Base-by-base conservation (phyloP, 1,140 invertebrate genomes). In the Monochamus saltuarius region DNA sequence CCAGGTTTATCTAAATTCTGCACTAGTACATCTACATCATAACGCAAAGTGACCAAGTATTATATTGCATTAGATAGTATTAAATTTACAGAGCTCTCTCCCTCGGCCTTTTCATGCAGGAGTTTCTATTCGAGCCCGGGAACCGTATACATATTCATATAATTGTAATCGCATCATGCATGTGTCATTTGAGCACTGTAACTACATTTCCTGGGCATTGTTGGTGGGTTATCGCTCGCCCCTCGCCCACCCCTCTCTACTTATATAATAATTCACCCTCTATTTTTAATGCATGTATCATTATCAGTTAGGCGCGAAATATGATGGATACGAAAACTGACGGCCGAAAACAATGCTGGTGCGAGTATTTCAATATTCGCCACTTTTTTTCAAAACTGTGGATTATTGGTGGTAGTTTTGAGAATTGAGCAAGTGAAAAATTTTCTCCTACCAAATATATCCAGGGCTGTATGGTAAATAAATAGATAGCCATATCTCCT, bases 131-230 rank as follows among this genome's bases (percentile, higher is more conserved):
- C 35, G 34, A 42, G 46, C 42, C 37, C 39, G 49, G 55, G 35
- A 35, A 11, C 47, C 64, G 53, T 59, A 71, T 71, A 62, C 69
- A 71, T 71, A 71, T 71, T 71, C 69, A 71, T 68, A 68, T 66
- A 69, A 71, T 69, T 65, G 68, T 70, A 73, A 73, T 71, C 71
- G 64, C 71, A 73, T 73, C 71, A 73, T 73, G 65, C 68, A 73
- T 70, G 68, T 73, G 69, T 73, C 71, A 73, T 73, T 73, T 73
- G 69, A 71, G 62, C 65, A 59, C 56, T 67, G 69, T 70, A 71
- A 64, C 71, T 68, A 71, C 64, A 73, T 71, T 73, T 73, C 71
- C 71, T 73, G 71, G 59, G 42, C 64, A 69, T 71, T 71, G 65
- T 67, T 63, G 67, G 59, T 59, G 69, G 63, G 67, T 69, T 69